Evolutionary conservation across 2,797 vertebrate genomes (phyloP).

Genomic region (Caiman crocodilus): DNA sequence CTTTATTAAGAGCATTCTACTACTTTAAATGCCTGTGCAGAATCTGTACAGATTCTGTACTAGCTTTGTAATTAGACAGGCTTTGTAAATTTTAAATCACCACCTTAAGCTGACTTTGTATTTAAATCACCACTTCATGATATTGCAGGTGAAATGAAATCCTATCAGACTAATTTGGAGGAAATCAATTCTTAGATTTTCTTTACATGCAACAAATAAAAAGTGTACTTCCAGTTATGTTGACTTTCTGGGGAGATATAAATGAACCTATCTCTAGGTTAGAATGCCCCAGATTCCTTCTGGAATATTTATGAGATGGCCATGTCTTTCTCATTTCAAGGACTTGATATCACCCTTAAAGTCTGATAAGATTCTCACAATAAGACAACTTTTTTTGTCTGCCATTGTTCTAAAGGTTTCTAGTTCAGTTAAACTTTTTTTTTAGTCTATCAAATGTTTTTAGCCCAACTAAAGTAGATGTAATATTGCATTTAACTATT

Average conservation of each 20-base stretch:
- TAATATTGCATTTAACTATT: accelerated
- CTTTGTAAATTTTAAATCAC: neutral
- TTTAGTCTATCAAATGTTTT: too few relatives aligned
- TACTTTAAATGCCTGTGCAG: neutral
- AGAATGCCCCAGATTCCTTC: neutral
- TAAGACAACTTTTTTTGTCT: neutral
- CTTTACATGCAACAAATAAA: too few relatives aligned
- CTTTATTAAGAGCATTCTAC: neutral
- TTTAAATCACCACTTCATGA: neutral
- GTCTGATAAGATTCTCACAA: slow-evolving; percentile 23
- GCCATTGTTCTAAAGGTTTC: neutral
- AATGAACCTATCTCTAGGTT: neutral
- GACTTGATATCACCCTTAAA: neutral
- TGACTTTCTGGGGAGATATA: neutral
- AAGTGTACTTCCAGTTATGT: neutral
- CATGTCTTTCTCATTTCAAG: neutral
- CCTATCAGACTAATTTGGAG: neutral
- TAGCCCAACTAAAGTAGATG: accelerated
- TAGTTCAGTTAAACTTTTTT: neutral
- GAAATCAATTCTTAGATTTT: neutral
- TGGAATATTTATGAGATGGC: neutral
- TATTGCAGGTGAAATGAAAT: neutral
- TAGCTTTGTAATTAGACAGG: neutral
- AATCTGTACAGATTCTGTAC: neutral
- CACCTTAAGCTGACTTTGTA: too few relatives aligned